Conservation (phyloP, 2,888 invertebrate genomes). For the Sympetrum striolatum region DNA sequence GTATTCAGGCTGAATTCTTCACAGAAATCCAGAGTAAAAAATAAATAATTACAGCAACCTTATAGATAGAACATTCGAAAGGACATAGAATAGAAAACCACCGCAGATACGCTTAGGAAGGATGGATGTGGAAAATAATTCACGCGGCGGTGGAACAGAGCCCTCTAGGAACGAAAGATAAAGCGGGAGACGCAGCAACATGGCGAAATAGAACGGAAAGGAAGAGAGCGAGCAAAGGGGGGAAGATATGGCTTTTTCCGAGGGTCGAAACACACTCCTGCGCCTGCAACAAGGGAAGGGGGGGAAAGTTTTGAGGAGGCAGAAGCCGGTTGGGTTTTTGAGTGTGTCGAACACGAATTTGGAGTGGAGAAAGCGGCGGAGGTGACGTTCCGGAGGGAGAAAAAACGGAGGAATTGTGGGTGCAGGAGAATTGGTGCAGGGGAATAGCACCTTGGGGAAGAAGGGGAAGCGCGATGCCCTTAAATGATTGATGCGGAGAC, state of each 20-base stretch:
- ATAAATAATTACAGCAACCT: background rate
- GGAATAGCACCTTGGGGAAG: background rate
- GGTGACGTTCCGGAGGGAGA: background rate
- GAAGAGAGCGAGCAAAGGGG: background rate
- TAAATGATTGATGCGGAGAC: constrained; percentile 42
- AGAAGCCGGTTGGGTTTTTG: background rate
- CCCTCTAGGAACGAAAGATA: too few relatives aligned
- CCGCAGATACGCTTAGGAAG: too few relatives aligned
- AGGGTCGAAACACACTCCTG: background rate
- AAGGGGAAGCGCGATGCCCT: background rate
- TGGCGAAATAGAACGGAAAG: background rate
- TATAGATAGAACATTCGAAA: too few relatives aligned
- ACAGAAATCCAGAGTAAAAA: background rate
- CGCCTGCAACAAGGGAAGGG: background rate
- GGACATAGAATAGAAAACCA: too few relatives aligned
- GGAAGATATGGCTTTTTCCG: background rate
- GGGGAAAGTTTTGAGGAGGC: background rate
- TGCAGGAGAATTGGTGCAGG: background rate
- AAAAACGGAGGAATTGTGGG: background rate
- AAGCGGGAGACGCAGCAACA: background rate
- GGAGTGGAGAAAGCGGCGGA: background rate
- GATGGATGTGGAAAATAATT: too few relatives aligned
- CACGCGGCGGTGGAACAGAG: too few relatives aligned
- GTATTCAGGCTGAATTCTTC: too few relatives aligned
- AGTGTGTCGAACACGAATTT: background rate